These are phyloP conservation scores for Anas flavirostris DNA, from an alignment of 2,797 vertebrate species.

Conservation along the genomic window DNA sequence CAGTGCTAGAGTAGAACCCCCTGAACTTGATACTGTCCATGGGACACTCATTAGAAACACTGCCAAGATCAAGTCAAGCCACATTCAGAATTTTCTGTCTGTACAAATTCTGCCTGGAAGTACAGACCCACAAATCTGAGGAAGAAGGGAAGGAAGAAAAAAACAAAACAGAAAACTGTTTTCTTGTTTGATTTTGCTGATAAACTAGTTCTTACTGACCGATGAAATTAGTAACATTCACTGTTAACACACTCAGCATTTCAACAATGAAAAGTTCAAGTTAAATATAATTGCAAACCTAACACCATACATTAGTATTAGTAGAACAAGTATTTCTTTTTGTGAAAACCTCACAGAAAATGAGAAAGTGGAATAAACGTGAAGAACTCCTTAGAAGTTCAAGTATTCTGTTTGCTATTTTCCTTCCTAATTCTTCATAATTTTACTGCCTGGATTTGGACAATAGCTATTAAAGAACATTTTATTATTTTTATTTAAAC, in stretches of 20 bases:
- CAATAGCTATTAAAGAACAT: neutral
- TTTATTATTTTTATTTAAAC: neutral
- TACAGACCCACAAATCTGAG: constrained; percentile 49
- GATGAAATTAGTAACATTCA: neutral
- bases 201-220: neutral
- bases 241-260: neutral
- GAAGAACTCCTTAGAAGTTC: neutral
- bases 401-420: neutral
- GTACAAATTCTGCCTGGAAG: neutral
- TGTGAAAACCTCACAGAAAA: neutral
- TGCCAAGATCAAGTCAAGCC: constrained; percentile 46
- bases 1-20: constrained; percentile 71
- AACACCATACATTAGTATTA: neutral
- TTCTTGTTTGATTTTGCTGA: neutral
- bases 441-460: neutral
- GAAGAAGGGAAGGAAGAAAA: neutral
- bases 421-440: neutral
- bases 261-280: neutral
- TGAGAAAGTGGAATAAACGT: neutral
- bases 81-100: constrained; percentile 23
- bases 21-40: constrained; percentile 16
- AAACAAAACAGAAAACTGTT: neutral
- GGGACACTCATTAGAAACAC: constrained; percentile 47
- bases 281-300: neutral
- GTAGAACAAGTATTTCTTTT: neutral